These are phyloP conservation scores for Eupithecia tripunctaria DNA, from an alignment of 2,888 invertebrate species.

Conservation along the genomic window DNA sequence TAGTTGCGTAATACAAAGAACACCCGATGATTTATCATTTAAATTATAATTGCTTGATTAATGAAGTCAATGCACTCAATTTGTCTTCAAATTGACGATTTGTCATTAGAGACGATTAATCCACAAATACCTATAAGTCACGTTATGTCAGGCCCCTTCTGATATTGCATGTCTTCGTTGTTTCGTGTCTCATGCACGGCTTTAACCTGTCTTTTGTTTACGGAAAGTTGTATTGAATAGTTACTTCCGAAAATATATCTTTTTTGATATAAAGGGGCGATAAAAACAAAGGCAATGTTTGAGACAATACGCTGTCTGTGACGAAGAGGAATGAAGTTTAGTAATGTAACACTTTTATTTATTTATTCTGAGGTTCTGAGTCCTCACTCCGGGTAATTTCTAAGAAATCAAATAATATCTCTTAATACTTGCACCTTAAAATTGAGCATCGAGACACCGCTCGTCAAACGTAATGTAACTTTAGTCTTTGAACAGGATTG, in stretches of 20 bases:
- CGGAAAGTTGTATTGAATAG: slow-evolving; percentile 4
- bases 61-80: slow-evolving; percentile 10
- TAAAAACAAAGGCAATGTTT: background rate
- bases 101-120: slow-evolving; percentile 1
- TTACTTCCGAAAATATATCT: slow-evolving; percentile 3
- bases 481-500: too few relatives aligned
- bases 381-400: too few relatives aligned
- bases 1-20: background rate
- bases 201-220: background rate
- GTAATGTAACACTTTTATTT: background rate
- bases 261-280: background rate
- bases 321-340: background rate
- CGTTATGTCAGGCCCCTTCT: slow-evolving; percentile 4
- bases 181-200: slow-evolving; percentile 4
- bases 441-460: too few relatives aligned
- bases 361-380: too few relatives aligned
- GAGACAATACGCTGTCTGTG: background rate
- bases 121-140: background rate
- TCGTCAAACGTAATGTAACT: too few relatives aligned
- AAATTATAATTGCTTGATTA: slow-evolving; percentile 11
- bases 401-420: too few relatives aligned
- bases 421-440: too few relatives aligned
- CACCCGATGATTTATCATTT: slow-evolving; percentile 1
- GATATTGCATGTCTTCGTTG: slow-evolving; percentile 3
- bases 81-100: slow-evolving; percentile 7